Percentiles rank a stretch among this genome's conserved stretches.
Evolutionary conservation across 2,797 vertebrate species (phyloP).

Genomic region (Leontopithecus rosalia): DNA sequence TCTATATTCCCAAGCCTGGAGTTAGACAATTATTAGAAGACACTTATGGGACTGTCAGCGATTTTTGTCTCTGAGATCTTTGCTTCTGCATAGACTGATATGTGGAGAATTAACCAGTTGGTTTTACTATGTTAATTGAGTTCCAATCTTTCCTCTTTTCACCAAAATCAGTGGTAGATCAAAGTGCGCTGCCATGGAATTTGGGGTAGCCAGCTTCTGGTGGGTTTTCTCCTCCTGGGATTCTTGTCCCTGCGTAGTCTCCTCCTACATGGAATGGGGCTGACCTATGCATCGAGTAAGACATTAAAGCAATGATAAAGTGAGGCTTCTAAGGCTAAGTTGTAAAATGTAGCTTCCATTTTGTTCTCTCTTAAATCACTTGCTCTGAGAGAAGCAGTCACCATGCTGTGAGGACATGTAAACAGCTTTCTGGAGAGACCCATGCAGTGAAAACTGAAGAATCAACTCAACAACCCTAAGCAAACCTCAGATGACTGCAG

Average conservation of each 20-base stretch:
- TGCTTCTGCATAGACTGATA: not conserved
- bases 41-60: not conserved
- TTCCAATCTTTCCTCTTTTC: not conserved
- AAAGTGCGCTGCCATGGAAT: not conserved
- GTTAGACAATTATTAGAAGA: not conserved
- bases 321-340: not conserved
- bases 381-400: not conserved
- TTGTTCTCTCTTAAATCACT: not conserved
- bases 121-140: not conserved
- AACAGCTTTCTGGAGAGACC: not conserved
- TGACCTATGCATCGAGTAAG: not conserved
- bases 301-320: not conserved
- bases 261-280: accelerated
- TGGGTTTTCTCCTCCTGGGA: not conserved
- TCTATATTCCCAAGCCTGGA: not conserved
- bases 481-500: not conserved
- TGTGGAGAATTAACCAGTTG: not conserved
- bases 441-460: not conserved
- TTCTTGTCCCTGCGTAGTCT: not conserved
- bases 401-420: not conserved
- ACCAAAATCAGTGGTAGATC: not conserved
- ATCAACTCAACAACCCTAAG: not conserved
- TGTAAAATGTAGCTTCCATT: not conserved
- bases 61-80: not conserved
- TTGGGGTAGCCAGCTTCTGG: not conserved